phyloP scores from a whole-genome alignment of 2,113 vertebrate genomes.

The Dolichallabes microphthalmus region DNA sequence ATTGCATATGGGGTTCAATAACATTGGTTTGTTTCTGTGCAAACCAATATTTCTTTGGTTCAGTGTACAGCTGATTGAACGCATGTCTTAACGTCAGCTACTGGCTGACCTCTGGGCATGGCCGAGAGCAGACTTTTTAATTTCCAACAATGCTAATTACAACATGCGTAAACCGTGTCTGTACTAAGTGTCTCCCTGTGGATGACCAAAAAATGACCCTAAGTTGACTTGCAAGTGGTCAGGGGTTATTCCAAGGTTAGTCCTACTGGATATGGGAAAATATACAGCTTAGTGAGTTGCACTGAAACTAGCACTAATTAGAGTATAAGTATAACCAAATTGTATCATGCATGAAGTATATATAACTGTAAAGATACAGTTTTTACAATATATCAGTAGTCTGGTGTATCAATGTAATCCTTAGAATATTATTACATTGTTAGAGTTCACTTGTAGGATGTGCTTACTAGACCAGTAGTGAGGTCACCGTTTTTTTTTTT shows the following conservation, averaged over 20 bases:
- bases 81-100: neutral
- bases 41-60: constrained; percentile 18
- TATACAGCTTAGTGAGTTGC: neutral
- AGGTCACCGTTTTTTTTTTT: neutral
- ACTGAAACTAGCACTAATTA: neutral
- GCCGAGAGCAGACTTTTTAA: constrained; percentile 21
- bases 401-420: neutral
- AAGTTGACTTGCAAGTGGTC: neutral
- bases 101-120: constrained; percentile 20
- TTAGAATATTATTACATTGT: neutral
- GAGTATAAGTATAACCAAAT: neutral
- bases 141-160: constrained; percentile 31
- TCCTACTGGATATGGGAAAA: neutral
- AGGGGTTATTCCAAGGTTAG: constrained; percentile 29
- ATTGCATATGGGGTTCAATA: neutral
- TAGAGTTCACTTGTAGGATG: neutral
- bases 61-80: constrained; percentile 24
- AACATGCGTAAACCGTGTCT: constrained; percentile 7
- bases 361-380: neutral
- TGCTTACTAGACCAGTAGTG: neutral
- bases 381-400: neutral
- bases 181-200: constrained; percentile 28
- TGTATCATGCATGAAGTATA: too few species aligned
- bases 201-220: constrained; percentile 43
- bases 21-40: neutral